These are phyloP conservation scores for Tonatia bakeri DNA, from an alignment of 2,113 vertebrate genomes.

Conservation along the genomic window DNA sequence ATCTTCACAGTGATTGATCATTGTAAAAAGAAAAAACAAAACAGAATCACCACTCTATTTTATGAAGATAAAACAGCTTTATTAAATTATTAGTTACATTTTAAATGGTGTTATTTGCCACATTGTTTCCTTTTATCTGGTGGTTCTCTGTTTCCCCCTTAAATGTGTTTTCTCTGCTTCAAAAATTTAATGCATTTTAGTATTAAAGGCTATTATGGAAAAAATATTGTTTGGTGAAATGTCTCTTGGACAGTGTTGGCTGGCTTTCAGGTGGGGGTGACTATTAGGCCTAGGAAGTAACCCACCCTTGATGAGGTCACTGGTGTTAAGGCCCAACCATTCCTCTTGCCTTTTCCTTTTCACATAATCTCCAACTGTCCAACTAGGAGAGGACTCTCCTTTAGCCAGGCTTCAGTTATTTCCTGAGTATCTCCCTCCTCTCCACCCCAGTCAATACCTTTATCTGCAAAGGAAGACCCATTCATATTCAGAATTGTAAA, in stretches of 20 bases:
- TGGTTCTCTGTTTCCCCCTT: slow-evolving; percentile 83
- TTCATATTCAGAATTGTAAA: slow-evolving; percentile 1
- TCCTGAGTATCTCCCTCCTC: not conserved
- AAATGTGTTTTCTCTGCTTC: slow-evolving; percentile 85
- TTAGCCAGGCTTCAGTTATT: not conserved
- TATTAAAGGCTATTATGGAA: slow-evolving; percentile 87
- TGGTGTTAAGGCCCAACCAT: not conserved
- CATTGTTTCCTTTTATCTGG: slow-evolving; percentile 79
- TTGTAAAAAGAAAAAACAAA: slow-evolving; percentile 83
- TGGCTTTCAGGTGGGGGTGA: not conserved
- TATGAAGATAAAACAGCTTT: slow-evolving; percentile 87
- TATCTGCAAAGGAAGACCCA: not conserved
- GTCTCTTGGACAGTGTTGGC: slow-evolving; percentile 44
- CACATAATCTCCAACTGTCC: not conserved
- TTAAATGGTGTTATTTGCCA: slow-evolving; percentile 83
- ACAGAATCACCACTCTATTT: slow-evolving; percentile 85
- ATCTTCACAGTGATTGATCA: slow-evolving; percentile 87
- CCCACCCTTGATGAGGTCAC: not conserved
- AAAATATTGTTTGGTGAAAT: slow-evolving; percentile 81
- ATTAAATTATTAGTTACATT: slow-evolving; percentile 88
- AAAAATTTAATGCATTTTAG: slow-evolving; percentile 85
- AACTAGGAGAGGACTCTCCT: not conserved
- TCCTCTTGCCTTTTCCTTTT: not conserved
- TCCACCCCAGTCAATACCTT: not conserved
- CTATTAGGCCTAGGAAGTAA: not conserved